phyloP scores from a whole-genome alignment of 64 coral and sea anemone genomes.

The Montipora capricornis region DNA sequence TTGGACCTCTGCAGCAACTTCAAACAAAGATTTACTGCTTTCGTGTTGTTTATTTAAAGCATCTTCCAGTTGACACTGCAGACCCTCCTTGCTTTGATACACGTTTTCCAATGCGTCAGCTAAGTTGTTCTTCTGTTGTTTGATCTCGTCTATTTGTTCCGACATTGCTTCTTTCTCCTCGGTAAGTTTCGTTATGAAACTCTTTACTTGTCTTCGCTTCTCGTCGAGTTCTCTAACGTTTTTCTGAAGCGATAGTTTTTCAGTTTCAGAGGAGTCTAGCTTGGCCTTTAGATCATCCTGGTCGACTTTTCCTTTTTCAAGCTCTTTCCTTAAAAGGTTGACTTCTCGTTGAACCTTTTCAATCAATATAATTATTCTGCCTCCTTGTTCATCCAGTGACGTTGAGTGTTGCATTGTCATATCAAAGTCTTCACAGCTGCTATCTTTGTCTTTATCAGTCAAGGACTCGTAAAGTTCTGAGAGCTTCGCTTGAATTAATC shows the following conservation, averaged over 20 bases:
- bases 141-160: constrained; percentile 91
- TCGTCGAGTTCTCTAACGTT: constrained; percentile 89
- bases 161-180: constrained; percentile 89
- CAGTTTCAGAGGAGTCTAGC: constrained; percentile 54
- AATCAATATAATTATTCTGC: constrained; percentile 2
- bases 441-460: constrained; percentile 45
- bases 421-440: not conserved
- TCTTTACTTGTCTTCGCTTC: constrained; percentile 89
- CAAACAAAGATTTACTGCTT: constrained; percentile 63
- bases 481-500: constrained; percentile 39
- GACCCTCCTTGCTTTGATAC: constrained; percentile 91
- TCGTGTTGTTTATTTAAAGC: constrained; percentile 88
- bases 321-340: constrained; percentile 45
- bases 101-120: constrained; percentile 96
- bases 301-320: constrained; percentile 35
- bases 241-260: constrained; percentile 78
- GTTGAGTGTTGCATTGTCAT: constrained; percentile 4
- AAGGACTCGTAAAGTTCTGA: constrained; percentile 44
- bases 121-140: constrained; percentile 91
- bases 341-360: constrained; percentile 56
- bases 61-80: constrained; percentile 72
- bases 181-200: constrained; percentile 87
- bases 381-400: constrained; percentile 44
- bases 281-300: constrained; percentile 15
- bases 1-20: constrained; percentile 74